Evolutionary conservation across 1,140 invertebrate genomes (phyloP).

Genomic region (Pectinophora gossypiella): DNA sequence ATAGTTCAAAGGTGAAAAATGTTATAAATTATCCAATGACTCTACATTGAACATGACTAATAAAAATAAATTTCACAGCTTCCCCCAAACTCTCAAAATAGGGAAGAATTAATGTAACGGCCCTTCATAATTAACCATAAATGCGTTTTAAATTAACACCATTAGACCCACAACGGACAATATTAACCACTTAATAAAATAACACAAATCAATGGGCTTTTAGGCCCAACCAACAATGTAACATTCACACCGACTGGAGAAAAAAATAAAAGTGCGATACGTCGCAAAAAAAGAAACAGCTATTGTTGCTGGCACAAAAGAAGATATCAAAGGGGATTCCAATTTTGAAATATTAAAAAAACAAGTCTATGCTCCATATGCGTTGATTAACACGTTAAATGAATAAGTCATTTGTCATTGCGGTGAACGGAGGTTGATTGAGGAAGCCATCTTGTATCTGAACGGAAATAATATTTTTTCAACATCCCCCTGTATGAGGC

Average conservation of each 20-base stretch:
- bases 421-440: conserved; percentile 56
- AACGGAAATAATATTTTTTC: conserved; percentile 70
- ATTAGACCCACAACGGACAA: conserved; percentile 16
- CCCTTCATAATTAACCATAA: neutral
- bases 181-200: conserved; percentile 54
- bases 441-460: conserved; percentile 67
- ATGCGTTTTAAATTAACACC: conserved; percentile 5
- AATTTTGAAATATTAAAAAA: conserved; percentile 56
- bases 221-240: conserved; percentile 58
- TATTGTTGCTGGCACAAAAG: conserved; percentile 66
- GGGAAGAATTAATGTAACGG: neutral
- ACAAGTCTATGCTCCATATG: conserved; percentile 66
- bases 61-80: neutral
- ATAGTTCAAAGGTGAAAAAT: too few species aligned
- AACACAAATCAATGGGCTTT: conserved; percentile 53
- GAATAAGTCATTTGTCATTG: conserved; percentile 63
- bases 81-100: neutral
- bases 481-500: conserved; percentile 45
- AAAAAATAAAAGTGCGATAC: neutral
- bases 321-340: conserved; percentile 70
- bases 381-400: conserved; percentile 64
- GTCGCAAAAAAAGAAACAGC: conserved; percentile 54
- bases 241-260: conserved; percentile 28
- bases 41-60: too few species aligned
- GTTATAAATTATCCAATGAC: too few species aligned